Percentiles rank a stretch among this genome's conserved stretches.
phyloP scores from a whole-genome alignment of 1,140 invertebrate genomes.

The Caenorhabditis elegans region WBcel235 BX284603.4:5809001-5809500 shows the following conservation, averaged over 20 bases:
- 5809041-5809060: slow-evolving; percentile 22
- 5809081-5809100: background rate
- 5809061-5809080: slow-evolving; percentile 22
- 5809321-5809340: background rate
- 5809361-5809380: too few species aligned
- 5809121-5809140: background rate
- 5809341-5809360: too few species aligned
- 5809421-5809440: too few species aligned
- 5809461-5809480: too few species aligned
- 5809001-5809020: background rate
- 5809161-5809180: background rate
- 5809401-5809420: too few species aligned
- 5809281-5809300: background rate
- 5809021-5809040: background rate
- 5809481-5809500: too few species aligned
- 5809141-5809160: background rate
- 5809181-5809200: background rate
- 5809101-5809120: background rate
- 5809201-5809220: background rate
- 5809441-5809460: too few species aligned
- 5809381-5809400: too few species aligned
- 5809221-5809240: background rate
- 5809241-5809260: background rate
- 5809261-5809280: background rate
- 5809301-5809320: background rate